Evolutionary conservation across 2,113 vertebrate genomes (phyloP).

Genomic region (Delphinus delphis): DNA sequence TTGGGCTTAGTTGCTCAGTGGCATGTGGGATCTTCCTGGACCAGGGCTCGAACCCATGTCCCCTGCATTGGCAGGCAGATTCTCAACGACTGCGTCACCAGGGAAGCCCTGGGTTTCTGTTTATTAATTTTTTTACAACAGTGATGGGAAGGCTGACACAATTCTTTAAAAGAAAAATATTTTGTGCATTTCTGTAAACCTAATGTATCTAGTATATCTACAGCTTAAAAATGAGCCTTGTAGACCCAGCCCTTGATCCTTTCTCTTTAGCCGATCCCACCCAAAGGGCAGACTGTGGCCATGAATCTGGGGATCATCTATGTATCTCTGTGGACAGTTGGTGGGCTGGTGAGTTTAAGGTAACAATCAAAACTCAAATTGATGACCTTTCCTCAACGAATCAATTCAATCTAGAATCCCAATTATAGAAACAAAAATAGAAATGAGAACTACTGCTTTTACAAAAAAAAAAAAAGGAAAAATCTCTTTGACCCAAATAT

Average conservation of each 20-base stretch:
- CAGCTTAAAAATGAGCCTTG: not conserved
- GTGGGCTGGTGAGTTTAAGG: conserved; percentile 82
- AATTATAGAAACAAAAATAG: not conserved
- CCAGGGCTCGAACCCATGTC: no score
- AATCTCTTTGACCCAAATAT: not conserved
- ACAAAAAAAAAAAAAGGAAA: not conserved
- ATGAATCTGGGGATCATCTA: conserved; percentile 53
- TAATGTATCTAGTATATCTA: not conserved
- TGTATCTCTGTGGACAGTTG: conserved; percentile 80
- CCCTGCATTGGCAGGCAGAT: no score
- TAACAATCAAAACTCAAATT: not conserved
- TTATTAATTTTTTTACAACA: not conserved
- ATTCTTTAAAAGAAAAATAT: not conserved
- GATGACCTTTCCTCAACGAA: not conserved
- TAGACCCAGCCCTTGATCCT: not conserved
- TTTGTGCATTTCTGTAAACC: not conserved
- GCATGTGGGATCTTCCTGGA: no score
- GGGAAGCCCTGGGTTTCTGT: no score
- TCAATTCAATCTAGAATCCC: not conserved
- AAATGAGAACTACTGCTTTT: not conserved
- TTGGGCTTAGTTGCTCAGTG: no score
- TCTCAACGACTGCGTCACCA: no score
- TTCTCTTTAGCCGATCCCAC: conserved; percentile 74
- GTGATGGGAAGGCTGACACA: not conserved
- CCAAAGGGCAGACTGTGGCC: conserved; percentile 61